Base-by-base conservation (phyloP, 2,797 vertebrate genomes). In the Varecia variegata region DNA sequence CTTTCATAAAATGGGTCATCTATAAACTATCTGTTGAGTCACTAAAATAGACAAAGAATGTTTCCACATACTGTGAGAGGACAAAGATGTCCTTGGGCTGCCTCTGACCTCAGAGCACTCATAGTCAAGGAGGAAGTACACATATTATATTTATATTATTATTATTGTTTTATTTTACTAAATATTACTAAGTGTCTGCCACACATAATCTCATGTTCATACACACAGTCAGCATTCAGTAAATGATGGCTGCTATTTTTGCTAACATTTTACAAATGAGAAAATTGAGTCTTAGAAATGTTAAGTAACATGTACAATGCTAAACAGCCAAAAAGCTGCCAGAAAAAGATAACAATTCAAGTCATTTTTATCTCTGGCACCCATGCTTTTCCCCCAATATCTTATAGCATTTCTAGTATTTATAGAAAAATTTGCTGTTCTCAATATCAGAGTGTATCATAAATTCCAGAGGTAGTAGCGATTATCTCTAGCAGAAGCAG, bases 291-390 rank as follows among this genome's bases (percentile, higher is more conserved):
- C 14, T 40, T 58, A 65, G 10, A 65, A 62, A 7, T 87, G n/a
- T 84, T 82, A 52, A 70, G 70, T 40, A 68, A 62, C n/a, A 52
- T 71, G 21, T 27, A 52, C 45, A 88, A 70, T 80, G 52, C 52
- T 60, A 87, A 68, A 60, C 14, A 77, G 20, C 67, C 60, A 60
- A 40, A 52, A 47, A 20, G 8, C 35, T 81, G 1, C 56, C 50
- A 71, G 77, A 58, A 77, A 93, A 43, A 90, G 47, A 71, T 62
- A 47, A 70, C 84, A 80, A 45, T 68, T 54, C 52, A 77, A 27
- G 3, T 65, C 20, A 50, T 73, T 93, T 93, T 17, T 68, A 12
- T 27, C 30, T 83, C 56, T 82, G 60, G 71, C 68, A 12, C 23
- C 40, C 25, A 12, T 11, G 43, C 5, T 90, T 15, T 77, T 23